Evolutionary conservation across 2,888 invertebrate species (phyloP), one percentile per base, ranked within the genome.

Genomic region (Agonum fuliginosum): DNA sequence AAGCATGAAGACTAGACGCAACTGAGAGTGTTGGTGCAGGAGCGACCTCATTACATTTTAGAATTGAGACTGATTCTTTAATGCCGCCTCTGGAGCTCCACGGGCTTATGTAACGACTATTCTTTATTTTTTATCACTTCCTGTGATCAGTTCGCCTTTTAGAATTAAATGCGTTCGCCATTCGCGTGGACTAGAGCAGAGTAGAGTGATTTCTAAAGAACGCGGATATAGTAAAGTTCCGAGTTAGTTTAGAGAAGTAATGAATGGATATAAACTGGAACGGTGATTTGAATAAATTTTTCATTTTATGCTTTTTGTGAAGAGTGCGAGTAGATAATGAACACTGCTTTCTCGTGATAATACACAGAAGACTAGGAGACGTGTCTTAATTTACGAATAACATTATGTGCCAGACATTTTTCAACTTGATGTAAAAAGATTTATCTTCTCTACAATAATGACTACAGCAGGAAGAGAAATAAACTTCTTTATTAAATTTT

Each of bases 21-120:
- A 37, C n/a, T n/a, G 12, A 48, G 48, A 48, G 48, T 20, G n/a
- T n/a, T n/a, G 17, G 12, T 54, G 12, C 54, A 58, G 14, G 58
- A 37, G n/a, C 73, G 73, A 73, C 37, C 54, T 73, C 73, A 41
- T 69, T 69, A 69, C 69, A 69, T 41, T 27, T 62, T 43, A 22
- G 69, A 69, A 69, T 69, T 69, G 69, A 69, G 69, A 69, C 69
- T 43, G 69, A 69, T 69, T 46, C 69, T 69, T 43, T 69, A 69
- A 69, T 69, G 17, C 43, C 43, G 43, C 20, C 43, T 12, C 67
- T 43, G 43, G 69, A 69, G 46, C 58, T 62, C 17, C 58, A 27
- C 58, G 58, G 58, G 58, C 58, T 62, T 62, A 62, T 62, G 58
- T 62, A 62, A 62, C 58, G 58, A 62, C 58, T 30, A 62, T 62